These are phyloP conservation scores for Nematolebias whitei DNA, from an alignment of 2,113 vertebrate genomes.

Conservation along the genomic window DNA sequence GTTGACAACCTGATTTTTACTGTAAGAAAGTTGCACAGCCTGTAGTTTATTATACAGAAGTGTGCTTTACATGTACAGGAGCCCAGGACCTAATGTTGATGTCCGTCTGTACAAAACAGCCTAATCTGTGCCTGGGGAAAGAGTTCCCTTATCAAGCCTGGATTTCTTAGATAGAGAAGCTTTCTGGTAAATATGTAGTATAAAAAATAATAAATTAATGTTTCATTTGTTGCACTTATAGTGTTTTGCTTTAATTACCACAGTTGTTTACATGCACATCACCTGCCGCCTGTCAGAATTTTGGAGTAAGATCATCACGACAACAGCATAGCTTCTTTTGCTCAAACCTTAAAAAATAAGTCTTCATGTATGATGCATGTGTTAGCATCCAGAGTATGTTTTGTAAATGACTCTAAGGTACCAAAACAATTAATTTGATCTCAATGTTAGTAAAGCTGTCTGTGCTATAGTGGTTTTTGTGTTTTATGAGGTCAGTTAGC, in stretches of 20 bases:
- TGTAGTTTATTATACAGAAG: conserved; percentile 26
- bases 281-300: too few relatives aligned
- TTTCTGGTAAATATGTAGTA: conserved; percentile 71
- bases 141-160: conserved; percentile 52
- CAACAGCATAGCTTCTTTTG: too few relatives aligned
- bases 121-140: conserved; percentile 69
- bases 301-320: too few relatives aligned
- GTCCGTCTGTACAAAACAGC: conserved; percentile 57
- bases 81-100: conserved; percentile 39
- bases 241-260: conserved; percentile 61
- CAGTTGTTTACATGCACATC: conserved; percentile 49
- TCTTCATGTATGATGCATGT: too few relatives aligned
- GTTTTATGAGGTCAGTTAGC: too few relatives aligned
- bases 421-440: too few relatives aligned
- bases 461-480: too few relatives aligned
- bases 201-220: conserved; percentile 65
- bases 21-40: conserved; percentile 15
- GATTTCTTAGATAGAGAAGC: conserved; percentile 66
- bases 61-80: conserved; percentile 43
- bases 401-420: too few relatives aligned
- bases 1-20: conserved; percentile 13
- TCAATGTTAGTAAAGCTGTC: too few relatives aligned
- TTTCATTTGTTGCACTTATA: conserved; percentile 66
- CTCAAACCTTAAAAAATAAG: too few relatives aligned
- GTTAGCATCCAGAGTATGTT: too few relatives aligned